Conservation (phyloP, 2,113 vertebrate genomes). For the Takifugu flavidus region DNA sequence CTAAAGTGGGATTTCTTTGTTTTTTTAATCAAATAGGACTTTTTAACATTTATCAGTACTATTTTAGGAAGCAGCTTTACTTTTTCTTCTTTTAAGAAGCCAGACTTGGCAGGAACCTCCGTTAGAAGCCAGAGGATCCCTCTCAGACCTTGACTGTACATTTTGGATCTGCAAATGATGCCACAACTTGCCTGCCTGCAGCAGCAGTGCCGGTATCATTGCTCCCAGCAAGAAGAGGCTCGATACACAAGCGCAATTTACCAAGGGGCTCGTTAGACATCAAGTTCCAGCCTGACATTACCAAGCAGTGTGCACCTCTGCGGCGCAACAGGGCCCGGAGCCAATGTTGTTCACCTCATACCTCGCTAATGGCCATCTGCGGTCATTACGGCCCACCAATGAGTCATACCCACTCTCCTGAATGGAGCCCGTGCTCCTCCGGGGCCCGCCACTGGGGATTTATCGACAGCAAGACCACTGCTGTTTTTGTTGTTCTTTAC, state of each 20-base stretch:
- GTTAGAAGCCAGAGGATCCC: background rate
- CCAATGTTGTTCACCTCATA: conserved; percentile 56
- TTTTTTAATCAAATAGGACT: too few relatives aligned
- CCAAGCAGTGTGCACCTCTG: conserved; percentile 46
- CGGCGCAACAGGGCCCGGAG: conserved; percentile 33
- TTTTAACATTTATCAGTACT: too few relatives aligned
- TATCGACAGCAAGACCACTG: conserved; percentile 14
- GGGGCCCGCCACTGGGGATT: conserved; percentile 19
- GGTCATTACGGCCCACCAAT: conserved; percentile 66
- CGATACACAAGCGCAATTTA: conserved; percentile 37
- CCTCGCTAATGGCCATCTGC: conserved; percentile 67
- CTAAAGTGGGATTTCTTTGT: too few relatives aligned
- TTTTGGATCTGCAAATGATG: conserved; percentile 13
- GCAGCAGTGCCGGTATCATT: conserved; percentile 1
- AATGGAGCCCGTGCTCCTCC: conserved; percentile 36
- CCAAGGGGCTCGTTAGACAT: conserved; percentile 66
- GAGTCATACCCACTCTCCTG: conserved; percentile 54
- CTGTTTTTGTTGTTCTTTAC: conserved; percentile 22
- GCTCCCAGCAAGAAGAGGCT: conserved; percentile 14
- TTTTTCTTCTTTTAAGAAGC: too few relatives aligned
- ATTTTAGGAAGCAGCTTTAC: too few relatives aligned
- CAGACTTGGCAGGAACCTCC: too few relatives aligned
- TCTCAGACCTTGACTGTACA: background rate
- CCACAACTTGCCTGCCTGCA: conserved; percentile 1
- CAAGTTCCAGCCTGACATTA: conserved; percentile 65